These are phyloP conservation scores for Sinocyclocheilus maitianheensis DNA, from an alignment of 2,113 vertebrate genomes.

Conservation along the genomic window DNA sequence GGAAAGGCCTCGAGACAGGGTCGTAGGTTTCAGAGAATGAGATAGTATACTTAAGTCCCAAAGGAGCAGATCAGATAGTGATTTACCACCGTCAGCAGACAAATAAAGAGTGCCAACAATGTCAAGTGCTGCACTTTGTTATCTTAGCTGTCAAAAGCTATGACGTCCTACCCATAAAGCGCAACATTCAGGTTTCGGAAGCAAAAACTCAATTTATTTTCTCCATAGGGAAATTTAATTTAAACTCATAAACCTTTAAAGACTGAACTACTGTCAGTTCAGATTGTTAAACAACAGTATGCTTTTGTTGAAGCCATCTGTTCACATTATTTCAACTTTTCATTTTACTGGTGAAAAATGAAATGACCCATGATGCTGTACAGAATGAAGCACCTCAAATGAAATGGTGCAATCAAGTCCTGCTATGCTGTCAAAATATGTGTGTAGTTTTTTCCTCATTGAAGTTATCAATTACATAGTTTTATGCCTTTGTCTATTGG, in stretches of 20 bases:
- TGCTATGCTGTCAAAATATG: too few species aligned
- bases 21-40: background rate
- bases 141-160: background rate
- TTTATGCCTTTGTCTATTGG: background rate
- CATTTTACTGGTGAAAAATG: too few species aligned
- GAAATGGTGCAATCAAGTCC: too few species aligned
- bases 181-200: background rate
- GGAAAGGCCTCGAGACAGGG: background rate
- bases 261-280: background rate
- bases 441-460: background rate
- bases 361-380: too few species aligned
- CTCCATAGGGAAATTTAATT: background rate
- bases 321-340: too few species aligned
- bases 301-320: background rate
- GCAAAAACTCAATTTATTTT: background rate
- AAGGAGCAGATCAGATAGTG: constrained; percentile 9
- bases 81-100: background rate
- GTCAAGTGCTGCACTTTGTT: constrained; percentile 28
- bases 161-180: background rate
- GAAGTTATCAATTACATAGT: background rate
- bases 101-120: background rate
- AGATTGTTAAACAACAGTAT: too few species aligned
- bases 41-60: background rate
- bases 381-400: too few species aligned
- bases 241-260: background rate